Conservation (phyloP, 1,140 invertebrate genomes). For the Andrena cerasifolii region DNA sequence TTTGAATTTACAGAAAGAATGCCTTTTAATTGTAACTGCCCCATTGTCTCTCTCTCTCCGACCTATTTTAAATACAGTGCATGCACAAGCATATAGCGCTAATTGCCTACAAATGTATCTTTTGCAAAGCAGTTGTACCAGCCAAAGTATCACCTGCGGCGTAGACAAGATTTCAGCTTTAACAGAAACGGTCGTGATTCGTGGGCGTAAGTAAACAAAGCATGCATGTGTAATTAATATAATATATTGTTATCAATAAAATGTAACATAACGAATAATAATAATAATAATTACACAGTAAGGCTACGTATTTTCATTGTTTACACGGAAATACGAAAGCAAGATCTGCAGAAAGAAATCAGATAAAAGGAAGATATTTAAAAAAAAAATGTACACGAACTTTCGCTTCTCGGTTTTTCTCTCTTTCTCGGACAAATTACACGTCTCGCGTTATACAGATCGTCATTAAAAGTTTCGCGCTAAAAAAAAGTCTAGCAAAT, state of each 20-base stretch:
- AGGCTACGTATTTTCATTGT: conserved; percentile 71
- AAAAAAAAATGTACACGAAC: conserved; percentile 55
- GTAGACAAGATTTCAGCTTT: background rate
- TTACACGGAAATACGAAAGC: conserved; percentile 70
- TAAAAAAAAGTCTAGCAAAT: conserved; percentile 31
- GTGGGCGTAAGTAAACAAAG: conserved; percentile 67
- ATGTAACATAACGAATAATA: conserved; percentile 82
- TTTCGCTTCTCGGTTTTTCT: too few relatives aligned
- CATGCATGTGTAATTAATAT: conserved; percentile 75
- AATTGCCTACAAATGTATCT: conserved; percentile 22
- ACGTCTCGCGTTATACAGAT: conserved; percentile 36
- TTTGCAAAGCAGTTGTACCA: conserved; percentile 24
- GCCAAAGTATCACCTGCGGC: background rate
- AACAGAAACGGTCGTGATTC: conserved; percentile 32
- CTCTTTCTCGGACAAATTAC: conserved; percentile 22
- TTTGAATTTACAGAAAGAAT: background rate
- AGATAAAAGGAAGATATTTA: conserved; percentile 54
- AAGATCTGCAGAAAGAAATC: conserved; percentile 54
- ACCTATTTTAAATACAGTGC: conserved; percentile 21
- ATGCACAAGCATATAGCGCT: conserved; percentile 28
- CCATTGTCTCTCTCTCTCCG: background rate
- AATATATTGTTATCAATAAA: conserved; percentile 82
- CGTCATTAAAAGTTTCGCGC: conserved; percentile 2
- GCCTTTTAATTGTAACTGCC: background rate
- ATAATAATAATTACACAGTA: conserved; percentile 77